Conservation (phyloP, 2,888 invertebrate species). For the Noctua pronuba region DNA sequence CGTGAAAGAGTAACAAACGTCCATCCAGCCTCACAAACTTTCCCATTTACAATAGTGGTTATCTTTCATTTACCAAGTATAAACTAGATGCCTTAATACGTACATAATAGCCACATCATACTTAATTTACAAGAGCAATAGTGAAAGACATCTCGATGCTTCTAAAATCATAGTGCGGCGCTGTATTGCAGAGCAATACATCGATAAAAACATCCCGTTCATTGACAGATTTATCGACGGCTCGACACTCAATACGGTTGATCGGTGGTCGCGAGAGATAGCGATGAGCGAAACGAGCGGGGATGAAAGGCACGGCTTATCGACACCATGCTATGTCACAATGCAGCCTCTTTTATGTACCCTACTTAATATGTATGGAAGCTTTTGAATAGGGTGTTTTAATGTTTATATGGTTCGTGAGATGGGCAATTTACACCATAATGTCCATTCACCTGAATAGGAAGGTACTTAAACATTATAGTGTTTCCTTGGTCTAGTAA, state of each 20-base stretch:
- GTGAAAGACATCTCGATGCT: neutral
- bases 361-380: constrained; percentile 31
- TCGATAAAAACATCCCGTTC: constrained; percentile 42
- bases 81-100: neutral
- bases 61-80: neutral
- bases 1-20: too few relatives aligned
- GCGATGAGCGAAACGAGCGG: constrained; percentile 32
- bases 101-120: neutral
- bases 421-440: neutral
- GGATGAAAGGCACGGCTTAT: constrained; percentile 56
- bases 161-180: constrained; percentile 1
- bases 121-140: neutral
- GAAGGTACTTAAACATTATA: neutral
- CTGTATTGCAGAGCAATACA: constrained; percentile 13
- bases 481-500: neutral
- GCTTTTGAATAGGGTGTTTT: constrained; percentile 1
- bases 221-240: constrained; percentile 58
- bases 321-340: constrained; percentile 40
- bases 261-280: constrained; percentile 56
- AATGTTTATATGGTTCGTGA: neutral
- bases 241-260: constrained; percentile 45
- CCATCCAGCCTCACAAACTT: too few relatives aligned
- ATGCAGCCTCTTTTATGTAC: constrained; percentile 42
- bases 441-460: neutral
- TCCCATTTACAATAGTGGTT: too few relatives aligned